A percentile compares a stretch with the other conserved stretches of the same genome.
These are phyloP conservation scores for Oceanites oceanicus DNA, from an alignment of 2,113 vertebrate genomes.

Conservation along the genomic window DNA sequence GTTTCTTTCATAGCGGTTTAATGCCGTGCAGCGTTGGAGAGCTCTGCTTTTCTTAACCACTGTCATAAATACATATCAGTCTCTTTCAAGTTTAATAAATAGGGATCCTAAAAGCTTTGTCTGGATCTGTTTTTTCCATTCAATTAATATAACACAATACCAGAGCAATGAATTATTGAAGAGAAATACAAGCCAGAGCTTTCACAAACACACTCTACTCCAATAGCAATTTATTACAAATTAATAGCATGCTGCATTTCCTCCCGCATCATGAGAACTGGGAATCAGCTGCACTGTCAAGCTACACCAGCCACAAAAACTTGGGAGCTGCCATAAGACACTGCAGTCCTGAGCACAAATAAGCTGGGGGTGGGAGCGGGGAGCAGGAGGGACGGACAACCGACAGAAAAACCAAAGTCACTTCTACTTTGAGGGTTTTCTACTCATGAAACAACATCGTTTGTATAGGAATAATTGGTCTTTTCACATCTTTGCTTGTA, in stretches of 20 bases:
- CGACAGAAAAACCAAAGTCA: background rate
- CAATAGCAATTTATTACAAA: constrained; percentile 29
- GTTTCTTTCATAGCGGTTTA: background rate
- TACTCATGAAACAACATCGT: background rate
- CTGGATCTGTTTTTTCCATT: background rate
- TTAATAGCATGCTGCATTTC: background rate
- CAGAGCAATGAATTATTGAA: constrained; percentile 49
- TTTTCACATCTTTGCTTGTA: no score
- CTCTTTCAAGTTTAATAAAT: constrained; percentile 19
- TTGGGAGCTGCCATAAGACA: background rate
- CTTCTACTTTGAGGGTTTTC: background rate
- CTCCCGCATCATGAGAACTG: background rate
- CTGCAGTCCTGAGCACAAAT: background rate
- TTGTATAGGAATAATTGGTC: background rate
- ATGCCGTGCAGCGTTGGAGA: background rate
- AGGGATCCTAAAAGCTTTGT: constrained; percentile 1
- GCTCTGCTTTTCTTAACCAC: background rate
- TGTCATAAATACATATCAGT: background rate
- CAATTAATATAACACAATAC: background rate
- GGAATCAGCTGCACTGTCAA: background rate
- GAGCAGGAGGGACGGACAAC: background rate
- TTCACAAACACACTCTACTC: background rate
- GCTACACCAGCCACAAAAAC: background rate
- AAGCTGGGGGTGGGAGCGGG: rapidly evolving
- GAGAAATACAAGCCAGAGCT: constrained; percentile 35